Percentiles rank a stretch among this genome's conserved stretches.
phyloP scores from a whole-genome alignment of 2,113 vertebrate genomes.

The Mesocricetus auratus region DNA sequence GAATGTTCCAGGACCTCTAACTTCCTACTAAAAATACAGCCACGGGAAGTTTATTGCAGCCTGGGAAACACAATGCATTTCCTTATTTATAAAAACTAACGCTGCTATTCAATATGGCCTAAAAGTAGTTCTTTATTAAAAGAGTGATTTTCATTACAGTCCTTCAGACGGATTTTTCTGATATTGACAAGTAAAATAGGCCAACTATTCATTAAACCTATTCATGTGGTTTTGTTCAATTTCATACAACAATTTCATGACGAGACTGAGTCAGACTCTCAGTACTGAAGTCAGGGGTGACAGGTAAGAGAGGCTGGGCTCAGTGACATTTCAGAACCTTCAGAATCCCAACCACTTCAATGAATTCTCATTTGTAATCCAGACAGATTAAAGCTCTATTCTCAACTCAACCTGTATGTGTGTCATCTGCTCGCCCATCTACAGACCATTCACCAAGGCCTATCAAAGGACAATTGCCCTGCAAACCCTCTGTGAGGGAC shows the following conservation, averaged over 20 bases:
- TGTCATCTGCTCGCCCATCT: neutral
- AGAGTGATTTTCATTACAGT: slow-evolving; percentile 51
- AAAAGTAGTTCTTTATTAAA: neutral
- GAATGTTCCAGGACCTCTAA: slow-evolving; percentile 70
- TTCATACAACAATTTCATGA: slow-evolving; percentile 74
- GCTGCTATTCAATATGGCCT: neutral
- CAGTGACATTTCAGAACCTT: slow-evolving; percentile 1
- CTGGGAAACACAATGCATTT: slow-evolving; percentile 41
- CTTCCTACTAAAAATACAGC: slow-evolving; percentile 77
- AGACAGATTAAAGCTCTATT: slow-evolving; percentile 1
- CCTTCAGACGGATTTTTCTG: slow-evolving; percentile 70
- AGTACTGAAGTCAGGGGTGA: slow-evolving; percentile 76
- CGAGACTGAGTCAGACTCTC: slow-evolving; percentile 76
- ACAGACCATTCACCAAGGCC: neutral
- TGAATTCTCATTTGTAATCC: slow-evolving; percentile 10
- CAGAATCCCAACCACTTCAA: slow-evolving; percentile 35
- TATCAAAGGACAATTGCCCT: neutral
- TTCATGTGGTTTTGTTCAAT: slow-evolving; percentile 71
- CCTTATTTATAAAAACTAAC: slow-evolving; percentile 31
- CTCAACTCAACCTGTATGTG: neutral
- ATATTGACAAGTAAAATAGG: slow-evolving; percentile 80
- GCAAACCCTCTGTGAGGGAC: neutral
- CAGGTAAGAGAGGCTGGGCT: neutral
- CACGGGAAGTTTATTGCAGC: neutral
- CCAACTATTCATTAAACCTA: slow-evolving; percentile 65